A percentile compares a stretch with the other conserved stretches of the same genome.
Conservation (phyloP, 2,113 vertebrate genomes). For the Microcebus lehilahytsara region DNA sequence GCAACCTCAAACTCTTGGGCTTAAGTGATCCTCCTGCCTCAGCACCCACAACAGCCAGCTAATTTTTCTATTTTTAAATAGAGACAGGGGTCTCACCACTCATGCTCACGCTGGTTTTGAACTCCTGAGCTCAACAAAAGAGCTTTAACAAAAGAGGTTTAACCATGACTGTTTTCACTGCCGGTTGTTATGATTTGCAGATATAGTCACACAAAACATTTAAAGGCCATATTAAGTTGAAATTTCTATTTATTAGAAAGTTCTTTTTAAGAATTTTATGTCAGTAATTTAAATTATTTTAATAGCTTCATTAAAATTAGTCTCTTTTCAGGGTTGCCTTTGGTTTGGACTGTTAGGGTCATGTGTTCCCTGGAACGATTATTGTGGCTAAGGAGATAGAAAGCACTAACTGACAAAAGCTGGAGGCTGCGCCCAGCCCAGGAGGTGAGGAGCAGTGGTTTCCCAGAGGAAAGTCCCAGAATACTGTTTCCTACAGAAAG, state of each 20-base stretch:
- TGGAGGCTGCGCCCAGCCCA: not conserved
- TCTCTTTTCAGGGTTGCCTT: not conserved
- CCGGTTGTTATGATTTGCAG: not conserved
- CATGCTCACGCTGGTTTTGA: no score
- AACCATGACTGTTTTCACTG: not conserved
- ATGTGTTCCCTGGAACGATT: not conserved
- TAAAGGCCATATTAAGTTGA: not conserved
- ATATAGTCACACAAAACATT: not conserved
- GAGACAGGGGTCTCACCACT: no score
- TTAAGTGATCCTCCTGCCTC: no score
- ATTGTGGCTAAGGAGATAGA: not conserved
- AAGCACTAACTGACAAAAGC: not conserved
- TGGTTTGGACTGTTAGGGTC: not conserved
- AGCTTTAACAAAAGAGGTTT: slow-evolving; percentile 10
- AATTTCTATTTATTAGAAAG: not conserved
- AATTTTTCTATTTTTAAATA: no score
- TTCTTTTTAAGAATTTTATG: not conserved
- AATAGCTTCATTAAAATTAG: not conserved
- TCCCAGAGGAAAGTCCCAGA: not conserved
- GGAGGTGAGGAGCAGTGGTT: not conserved
- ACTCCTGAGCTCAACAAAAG: not conserved
- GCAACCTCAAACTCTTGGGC: no score
- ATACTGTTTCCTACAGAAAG: not conserved
- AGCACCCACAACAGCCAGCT: no score
- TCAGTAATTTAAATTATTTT: not conserved